Evolutionary conservation across 1,140 invertebrate species (phyloP).

Genomic region (Pseudomyrmex gracilis): DNA sequence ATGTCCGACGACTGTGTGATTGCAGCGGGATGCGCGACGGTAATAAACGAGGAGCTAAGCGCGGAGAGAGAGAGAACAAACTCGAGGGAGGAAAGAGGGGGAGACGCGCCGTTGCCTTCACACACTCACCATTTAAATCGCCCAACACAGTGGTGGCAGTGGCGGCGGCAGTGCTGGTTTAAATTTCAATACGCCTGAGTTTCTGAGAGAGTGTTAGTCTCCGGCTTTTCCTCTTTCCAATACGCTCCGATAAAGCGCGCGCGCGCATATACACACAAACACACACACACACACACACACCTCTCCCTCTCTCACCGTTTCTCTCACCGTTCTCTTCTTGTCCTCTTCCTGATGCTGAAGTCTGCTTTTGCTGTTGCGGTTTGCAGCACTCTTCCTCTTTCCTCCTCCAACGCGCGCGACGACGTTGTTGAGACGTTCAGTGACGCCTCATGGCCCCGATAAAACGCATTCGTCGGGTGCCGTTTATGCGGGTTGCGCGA

Average conservation of each 20-base stretch:
- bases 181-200: constrained; percentile 74
- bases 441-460: constrained; percentile 17
- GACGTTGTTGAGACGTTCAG: constrained; percentile 11
- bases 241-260: constrained; percentile 21
- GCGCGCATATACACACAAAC: background rate
- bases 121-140: constrained; percentile 81
- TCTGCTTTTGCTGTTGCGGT: background rate
- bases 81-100: background rate
- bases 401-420: background rate
- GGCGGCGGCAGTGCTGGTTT: constrained; percentile 63
- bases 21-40: background rate
- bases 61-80: constrained; percentile 25
- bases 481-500: background rate
- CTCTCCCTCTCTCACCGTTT: constrained; percentile 60
- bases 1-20: too few relatives aligned
- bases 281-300: background rate
- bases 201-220: constrained; percentile 20
- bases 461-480: background rate
- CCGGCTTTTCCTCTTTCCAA: constrained; percentile 21
- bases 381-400: constrained; percentile 14
- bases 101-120: constrained; percentile 40
- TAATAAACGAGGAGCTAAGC: constrained; percentile 15
- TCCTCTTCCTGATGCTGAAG: background rate
- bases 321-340: constrained; percentile 36
- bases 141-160: constrained; percentile 55